Base-by-base conservation (phyloP, 2,888 invertebrate species). In the Yponomeuta plumbellus region DNA sequence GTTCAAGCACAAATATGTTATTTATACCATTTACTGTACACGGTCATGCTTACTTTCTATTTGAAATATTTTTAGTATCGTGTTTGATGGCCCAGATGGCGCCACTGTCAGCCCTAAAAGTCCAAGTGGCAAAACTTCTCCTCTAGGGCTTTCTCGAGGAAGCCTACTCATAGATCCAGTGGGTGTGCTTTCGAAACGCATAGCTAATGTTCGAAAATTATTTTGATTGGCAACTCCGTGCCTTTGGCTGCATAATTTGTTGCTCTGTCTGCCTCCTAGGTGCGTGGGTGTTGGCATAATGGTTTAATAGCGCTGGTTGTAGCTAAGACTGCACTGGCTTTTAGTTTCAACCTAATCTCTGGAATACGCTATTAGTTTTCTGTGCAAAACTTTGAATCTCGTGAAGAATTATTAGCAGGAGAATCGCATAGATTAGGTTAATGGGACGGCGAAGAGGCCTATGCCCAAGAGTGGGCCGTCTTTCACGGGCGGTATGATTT, bases 61-160 rank as follows among this genome's bases (percentile, higher is more conserved):
- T n/a, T n/a, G n/a, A n/a, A n/a, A n/a, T n/a, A n/a, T n/a, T n/a
- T n/a, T n/a, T n/a, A n/a, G n/a, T n/a, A n/a, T n/a, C n/a, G n/a
- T n/a, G n/a, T 26, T 26, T 26, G 26, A 5, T 5, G 2, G 3
- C 2, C 34, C 34, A 34, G 34, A 6, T 5, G 34, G 34, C 34
- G 34, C 34, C 34, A 34, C 6, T 34, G 8, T 34, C 34, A 8
- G 34, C 6, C 8, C 23, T 17, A 2, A 52, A 21, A 58, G 11
- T 61, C 23, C 63, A 63, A 63, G 21, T 63, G 63, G 63, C 40
- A 40, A 63, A 34, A 63, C 40, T 44, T 5, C 11, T 17, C 44
- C 44, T 13, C 71, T 71, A 73, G 75, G 77, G 80, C 86, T 86
- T 84, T 84, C 82, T 76, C 84, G 75, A 74, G 75, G 75, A 72